A percentile compares a stretch with the other conserved stretches of the same genome.
phyloP scores from a whole-genome alignment of 2,797 vertebrate genomes.

The Tadarida brasiliensis region DNA sequence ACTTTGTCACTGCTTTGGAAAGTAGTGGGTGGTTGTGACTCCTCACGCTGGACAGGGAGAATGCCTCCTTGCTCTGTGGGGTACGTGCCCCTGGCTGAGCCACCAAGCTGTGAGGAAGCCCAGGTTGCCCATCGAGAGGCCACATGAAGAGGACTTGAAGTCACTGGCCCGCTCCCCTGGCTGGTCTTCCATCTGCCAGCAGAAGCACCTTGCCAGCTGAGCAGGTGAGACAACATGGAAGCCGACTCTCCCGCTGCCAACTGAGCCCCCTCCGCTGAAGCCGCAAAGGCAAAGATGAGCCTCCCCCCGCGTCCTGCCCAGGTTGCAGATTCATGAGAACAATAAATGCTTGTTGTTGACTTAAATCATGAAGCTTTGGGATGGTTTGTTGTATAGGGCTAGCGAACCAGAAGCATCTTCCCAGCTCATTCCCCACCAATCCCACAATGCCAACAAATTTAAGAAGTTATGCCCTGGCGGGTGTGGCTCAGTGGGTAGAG shows the following conservation, averaged over 20 bases:
- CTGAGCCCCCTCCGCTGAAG: too few species aligned
- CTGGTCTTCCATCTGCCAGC: background rate
- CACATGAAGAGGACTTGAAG: background rate
- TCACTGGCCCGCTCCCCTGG: background rate
- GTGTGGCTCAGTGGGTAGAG: too few species aligned
- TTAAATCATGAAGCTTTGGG: background rate
- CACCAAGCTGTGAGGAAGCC: background rate
- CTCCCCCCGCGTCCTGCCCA: too few species aligned
- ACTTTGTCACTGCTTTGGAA: background rate
- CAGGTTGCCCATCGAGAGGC: background rate
- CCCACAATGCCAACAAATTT: too few species aligned
- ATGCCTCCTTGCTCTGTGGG: background rate
- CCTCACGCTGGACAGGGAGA: too few species aligned
- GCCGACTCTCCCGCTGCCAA: too few species aligned
- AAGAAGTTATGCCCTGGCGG: background rate
- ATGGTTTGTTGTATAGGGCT: background rate
- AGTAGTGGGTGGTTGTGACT: background rate
- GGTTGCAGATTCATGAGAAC: too few species aligned
- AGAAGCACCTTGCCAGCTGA: too few species aligned
- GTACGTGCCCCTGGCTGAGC: background rate
- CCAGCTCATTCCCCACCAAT: accelerated
- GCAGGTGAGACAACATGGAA: too few species aligned
- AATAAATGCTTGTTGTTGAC: too few species aligned
- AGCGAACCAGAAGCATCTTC: background rate
- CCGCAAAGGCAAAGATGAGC: too few species aligned